These are phyloP conservation scores for Celastrina argiolus DNA, from an alignment of 2,888 invertebrate genomes.

Conservation along the genomic window DNA sequence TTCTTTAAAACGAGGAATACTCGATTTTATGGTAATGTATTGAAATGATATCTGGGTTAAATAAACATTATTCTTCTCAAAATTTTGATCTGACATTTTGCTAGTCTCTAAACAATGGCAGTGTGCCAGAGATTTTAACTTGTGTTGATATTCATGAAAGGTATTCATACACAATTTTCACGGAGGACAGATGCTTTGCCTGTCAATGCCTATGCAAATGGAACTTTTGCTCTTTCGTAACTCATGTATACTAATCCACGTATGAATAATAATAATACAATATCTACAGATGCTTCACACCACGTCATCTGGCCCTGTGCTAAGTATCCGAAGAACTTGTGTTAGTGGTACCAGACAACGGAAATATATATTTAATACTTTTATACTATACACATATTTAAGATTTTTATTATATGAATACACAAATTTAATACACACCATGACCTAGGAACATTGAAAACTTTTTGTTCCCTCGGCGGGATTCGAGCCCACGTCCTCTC, in stretches of 20 bases:
- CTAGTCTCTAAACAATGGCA: slow-evolving; percentile 6
- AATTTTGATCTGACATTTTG: not conserved
- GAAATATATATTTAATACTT: too few species aligned
- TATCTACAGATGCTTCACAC: too few species aligned
- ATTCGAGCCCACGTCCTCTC: too few species aligned
- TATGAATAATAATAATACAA: too few species aligned
- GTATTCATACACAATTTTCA: not conserved
- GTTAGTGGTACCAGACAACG: too few species aligned
- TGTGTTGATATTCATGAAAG: slow-evolving; percentile 12
- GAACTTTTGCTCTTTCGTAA: not conserved
- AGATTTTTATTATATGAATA: too few species aligned
- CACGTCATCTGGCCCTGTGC: too few species aligned
- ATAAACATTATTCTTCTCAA: slow-evolving; percentile 11
- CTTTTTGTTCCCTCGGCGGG: too few species aligned
- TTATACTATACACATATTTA: too few species aligned
- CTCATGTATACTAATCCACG: not conserved
- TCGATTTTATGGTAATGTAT: slow-evolving; percentile 3
- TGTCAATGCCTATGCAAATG: not conserved
- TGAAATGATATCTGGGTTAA: slow-evolving; percentile 10
- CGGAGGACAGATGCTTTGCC: slow-evolving; percentile 6
- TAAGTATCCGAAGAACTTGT: too few species aligned
- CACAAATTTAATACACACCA: too few species aligned
- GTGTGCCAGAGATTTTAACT: not conserved
- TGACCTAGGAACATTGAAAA: too few species aligned
- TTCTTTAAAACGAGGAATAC: slow-evolving; percentile 1